Conservation (phyloP, 2,797 vertebrate genomes). For the Mormyrus proboscirostris region DNA sequence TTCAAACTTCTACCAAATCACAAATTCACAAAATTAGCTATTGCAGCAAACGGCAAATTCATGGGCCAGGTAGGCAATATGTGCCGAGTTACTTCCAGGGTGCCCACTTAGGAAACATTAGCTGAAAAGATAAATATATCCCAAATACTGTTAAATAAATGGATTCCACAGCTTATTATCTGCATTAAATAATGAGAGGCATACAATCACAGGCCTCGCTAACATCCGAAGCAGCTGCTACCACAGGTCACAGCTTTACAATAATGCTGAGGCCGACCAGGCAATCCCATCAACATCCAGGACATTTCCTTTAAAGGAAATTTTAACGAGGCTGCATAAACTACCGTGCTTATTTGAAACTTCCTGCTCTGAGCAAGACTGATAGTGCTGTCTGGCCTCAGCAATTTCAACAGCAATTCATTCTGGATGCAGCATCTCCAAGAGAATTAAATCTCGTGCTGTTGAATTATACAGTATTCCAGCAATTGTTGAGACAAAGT, state of each 20-base stretch:
- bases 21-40: neutral
- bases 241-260: neutral
- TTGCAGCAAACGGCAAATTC: neutral
- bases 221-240: neutral
- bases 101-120: neutral
- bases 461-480: neutral
- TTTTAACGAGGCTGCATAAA: slow-evolving; percentile 24
- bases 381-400: neutral
- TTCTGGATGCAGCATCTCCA: neutral
- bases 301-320: slow-evolving; percentile 35
- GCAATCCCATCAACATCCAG: slow-evolving; percentile 30
- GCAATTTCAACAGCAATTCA: neutral
- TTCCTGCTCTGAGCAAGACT: slow-evolving; percentile 4
- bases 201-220: neutral
- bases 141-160: neutral
- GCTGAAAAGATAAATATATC: neutral
- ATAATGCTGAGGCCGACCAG: slow-evolving; percentile 16
- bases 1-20: neutral
- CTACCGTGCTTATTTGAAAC: slow-evolving; percentile 12
- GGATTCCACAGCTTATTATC: neutral
- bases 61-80: neutral
- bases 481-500: neutral
- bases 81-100: neutral
- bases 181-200: neutral
- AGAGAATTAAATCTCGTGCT: too few relatives aligned